Conservation (phyloP, 2,113 vertebrate genomes). For the Eretmochelys imbricata region DNA sequence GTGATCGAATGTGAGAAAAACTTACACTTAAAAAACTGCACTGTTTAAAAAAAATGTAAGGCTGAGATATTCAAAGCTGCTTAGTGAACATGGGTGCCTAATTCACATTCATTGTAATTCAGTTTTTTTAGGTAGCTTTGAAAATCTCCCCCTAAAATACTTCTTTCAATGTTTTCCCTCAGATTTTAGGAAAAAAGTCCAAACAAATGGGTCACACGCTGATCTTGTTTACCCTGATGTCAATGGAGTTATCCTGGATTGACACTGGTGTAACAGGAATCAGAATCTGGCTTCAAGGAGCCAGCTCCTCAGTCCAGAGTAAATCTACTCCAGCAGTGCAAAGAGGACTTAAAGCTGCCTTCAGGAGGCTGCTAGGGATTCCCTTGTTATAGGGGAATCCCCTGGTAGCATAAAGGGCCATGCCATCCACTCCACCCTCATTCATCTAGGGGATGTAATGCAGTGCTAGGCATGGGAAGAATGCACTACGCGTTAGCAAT, state of each 20-base stretch:
- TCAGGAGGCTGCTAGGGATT: not conserved
- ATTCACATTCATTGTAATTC: not conserved
- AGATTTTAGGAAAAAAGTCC: not conserved
- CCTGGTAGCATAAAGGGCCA: not conserved
- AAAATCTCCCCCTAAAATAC: not conserved
- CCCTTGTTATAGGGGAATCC: not conserved
- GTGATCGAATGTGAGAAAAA: not conserved
- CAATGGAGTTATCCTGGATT: not conserved
- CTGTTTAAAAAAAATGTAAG: not conserved
- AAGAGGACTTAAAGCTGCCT: not conserved
- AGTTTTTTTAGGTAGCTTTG: not conserved
- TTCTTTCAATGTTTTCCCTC: not conserved
- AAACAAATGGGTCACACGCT: not conserved
- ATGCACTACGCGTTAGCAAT: not conserved
- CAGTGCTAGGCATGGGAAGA: fast-evolving
- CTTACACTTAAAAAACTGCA: not conserved
- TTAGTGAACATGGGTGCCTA: not conserved
- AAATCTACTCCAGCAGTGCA: not conserved
- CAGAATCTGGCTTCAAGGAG: not conserved
- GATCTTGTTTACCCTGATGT: not conserved
- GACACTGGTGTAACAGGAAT: not conserved
- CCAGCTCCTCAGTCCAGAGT: fast-evolving
- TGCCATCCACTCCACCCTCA: not conserved
- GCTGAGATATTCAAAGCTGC: not conserved
- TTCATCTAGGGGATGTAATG: not conserved